Conservation (phyloP, 2,888 invertebrate genomes). For the Pseudococcus jackbeardsleyi region DNA sequence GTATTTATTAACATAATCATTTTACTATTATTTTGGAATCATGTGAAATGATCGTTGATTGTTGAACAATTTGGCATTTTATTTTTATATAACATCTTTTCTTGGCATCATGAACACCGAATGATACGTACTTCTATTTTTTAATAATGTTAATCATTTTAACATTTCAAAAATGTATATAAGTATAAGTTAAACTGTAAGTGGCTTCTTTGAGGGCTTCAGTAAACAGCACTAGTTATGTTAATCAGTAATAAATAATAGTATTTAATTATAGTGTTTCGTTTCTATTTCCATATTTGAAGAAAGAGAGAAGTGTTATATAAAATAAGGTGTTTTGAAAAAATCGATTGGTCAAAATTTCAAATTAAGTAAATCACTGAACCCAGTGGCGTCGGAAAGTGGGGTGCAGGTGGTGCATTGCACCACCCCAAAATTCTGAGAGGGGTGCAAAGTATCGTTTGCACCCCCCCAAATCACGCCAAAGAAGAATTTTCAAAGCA, state of each 20-base stretch:
- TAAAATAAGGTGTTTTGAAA: not conserved
- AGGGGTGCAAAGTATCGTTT: no score
- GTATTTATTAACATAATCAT: constrained; percentile 61
- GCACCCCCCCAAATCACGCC: no score
- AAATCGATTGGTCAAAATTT: no score
- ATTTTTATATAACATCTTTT: constrained; percentile 39
- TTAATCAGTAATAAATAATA: constrained; percentile 54
- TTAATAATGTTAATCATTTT: constrained; percentile 49
- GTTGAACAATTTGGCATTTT: constrained; percentile 36
- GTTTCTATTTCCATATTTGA: not conserved
- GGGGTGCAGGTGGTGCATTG: no score
- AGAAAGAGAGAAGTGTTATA: not conserved
- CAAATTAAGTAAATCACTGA: no score
- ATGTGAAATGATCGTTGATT: not conserved
- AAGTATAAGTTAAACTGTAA: constrained; percentile 55
- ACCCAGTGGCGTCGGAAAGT: no score
- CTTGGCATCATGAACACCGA: constrained; percentile 38
- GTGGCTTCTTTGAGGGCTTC: constrained; percentile 64
- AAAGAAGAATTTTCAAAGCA: no score
- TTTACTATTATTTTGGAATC: constrained; percentile 55
- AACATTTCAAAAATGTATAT: constrained; percentile 51
- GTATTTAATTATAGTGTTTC: constrained; percentile 37
- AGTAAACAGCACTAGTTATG: constrained; percentile 60
- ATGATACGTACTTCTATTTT: constrained; percentile 53
- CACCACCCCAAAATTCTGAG: no score